Evolutionary conservation across 2,797 vertebrate genomes (phyloP).

Genomic region (Sebastes nivosus): DNA sequence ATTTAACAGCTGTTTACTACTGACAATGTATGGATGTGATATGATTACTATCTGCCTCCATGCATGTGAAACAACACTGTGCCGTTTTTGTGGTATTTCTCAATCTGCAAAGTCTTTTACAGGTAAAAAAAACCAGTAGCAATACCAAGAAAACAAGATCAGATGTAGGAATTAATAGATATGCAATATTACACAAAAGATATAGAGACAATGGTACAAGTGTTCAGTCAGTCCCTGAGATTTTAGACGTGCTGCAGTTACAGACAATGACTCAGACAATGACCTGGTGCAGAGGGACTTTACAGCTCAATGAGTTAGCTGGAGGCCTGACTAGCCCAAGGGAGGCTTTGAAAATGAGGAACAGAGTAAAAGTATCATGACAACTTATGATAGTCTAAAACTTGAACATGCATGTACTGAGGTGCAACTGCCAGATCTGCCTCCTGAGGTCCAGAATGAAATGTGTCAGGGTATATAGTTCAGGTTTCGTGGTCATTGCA

Average conservation of each 20-base stretch:
- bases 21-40: too few relatives aligned
- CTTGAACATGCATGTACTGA: not conserved
- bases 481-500: not conserved
- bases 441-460: not conserved
- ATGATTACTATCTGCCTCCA: not conserved
- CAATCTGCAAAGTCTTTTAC: not conserved
- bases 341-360: not conserved
- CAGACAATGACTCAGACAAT: not conserved
- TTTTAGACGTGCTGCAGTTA: not conserved
- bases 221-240: not conserved
- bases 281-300: not conserved
- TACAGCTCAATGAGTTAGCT: not conserved
- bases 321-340: not conserved
- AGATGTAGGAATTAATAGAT: not conserved
- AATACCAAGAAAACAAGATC: not conserved
- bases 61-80: not conserved
- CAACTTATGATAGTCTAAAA: not conserved
- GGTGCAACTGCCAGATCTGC: not conserved
- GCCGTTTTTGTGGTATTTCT: not conserved
- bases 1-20: too few relatives aligned
- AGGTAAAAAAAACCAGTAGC: too few relatives aligned
- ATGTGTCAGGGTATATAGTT: not conserved
- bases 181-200: not conserved
- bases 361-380: not conserved
- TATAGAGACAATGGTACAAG: not conserved